phyloP scores from a whole-genome alignment of 2,113 vertebrate genomes.

The Ursus arctos region DNA sequence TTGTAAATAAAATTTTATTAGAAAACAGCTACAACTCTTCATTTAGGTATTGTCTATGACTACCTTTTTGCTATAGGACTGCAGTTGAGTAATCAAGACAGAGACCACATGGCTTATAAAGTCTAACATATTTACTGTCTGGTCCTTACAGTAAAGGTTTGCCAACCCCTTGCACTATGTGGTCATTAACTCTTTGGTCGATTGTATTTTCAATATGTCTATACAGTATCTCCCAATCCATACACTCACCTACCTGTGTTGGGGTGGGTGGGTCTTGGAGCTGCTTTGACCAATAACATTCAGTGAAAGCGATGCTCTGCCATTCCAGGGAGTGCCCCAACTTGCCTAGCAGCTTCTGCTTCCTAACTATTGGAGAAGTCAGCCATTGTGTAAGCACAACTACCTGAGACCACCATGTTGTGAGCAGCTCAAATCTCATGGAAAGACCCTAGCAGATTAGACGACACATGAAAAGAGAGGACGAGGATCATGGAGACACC shows the following conservation, averaged over 20 bases:
- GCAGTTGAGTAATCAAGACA: not conserved
- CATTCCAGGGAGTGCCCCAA: not conserved
- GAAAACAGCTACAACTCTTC: not conserved
- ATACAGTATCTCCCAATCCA: not conserved
- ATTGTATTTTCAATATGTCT: not conserved
- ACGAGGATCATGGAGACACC: not conserved
- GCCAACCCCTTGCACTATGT: not conserved
- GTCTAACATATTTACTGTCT: constrained; percentile 5
- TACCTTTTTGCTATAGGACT: not conserved
- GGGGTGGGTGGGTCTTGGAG: not conserved
- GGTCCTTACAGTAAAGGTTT: not conserved
- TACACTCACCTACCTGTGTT: not conserved
- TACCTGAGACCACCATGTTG: not conserved
- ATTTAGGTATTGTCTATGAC: not conserved
- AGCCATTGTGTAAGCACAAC: not conserved
- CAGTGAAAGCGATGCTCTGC: not conserved
- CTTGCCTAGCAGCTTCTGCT: not conserved
- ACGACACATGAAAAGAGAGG: not conserved
- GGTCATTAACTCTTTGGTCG: not conserved
- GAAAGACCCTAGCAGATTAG: not conserved
- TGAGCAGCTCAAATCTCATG: not conserved
- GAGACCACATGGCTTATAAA: not conserved
- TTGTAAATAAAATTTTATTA: constrained; percentile 4
- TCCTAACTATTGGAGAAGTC: not conserved
- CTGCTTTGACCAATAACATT: not conserved